These are phyloP conservation scores for Doris montereyensis DNA, from an alignment of 2,888 invertebrate species.

Conservation along the genomic window DNA sequence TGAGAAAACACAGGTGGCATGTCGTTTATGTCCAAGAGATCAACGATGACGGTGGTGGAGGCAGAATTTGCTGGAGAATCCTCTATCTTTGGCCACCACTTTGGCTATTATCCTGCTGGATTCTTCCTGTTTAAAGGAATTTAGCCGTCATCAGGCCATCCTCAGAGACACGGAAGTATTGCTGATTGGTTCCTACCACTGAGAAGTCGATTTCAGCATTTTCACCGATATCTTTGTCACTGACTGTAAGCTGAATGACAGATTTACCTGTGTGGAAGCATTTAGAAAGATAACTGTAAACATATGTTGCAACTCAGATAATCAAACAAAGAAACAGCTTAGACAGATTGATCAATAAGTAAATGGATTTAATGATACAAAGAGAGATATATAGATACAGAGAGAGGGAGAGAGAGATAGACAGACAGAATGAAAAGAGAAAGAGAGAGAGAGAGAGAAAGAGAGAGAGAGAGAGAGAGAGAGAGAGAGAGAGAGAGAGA, in stretches of 20 bases:
- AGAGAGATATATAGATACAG: too few relatives aligned
- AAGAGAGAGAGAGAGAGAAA: too few relatives aligned
- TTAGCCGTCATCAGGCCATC: constrained; percentile 89
- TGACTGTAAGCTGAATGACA: constrained; percentile 76
- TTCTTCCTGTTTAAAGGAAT: constrained; percentile 87
- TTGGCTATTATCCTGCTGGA: constrained; percentile 80
- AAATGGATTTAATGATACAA: too few relatives aligned
- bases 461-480: too few relatives aligned
- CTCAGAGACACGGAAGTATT: constrained; percentile 84
- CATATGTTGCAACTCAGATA: too few relatives aligned
- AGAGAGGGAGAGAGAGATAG: too few relatives aligned
- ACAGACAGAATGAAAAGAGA: too few relatives aligned
- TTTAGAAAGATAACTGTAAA: too few relatives aligned
- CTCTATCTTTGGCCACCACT: constrained; percentile 87
- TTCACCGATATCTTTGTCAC: constrained; percentile 76
- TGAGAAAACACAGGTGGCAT: constrained; percentile 80
- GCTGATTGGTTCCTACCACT: constrained; percentile 46
- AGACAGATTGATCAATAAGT: too few relatives aligned
- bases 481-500: too few relatives aligned
- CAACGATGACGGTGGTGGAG: constrained; percentile 92
- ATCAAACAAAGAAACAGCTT: too few relatives aligned
- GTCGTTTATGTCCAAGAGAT: constrained; percentile 96
- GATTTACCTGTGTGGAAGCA: constrained; percentile 71
- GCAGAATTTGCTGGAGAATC: constrained; percentile 79
- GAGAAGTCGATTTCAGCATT: constrained; percentile 75